Conservation (phyloP, 1,140 invertebrate species). For the Whitmania pigra region DNA sequence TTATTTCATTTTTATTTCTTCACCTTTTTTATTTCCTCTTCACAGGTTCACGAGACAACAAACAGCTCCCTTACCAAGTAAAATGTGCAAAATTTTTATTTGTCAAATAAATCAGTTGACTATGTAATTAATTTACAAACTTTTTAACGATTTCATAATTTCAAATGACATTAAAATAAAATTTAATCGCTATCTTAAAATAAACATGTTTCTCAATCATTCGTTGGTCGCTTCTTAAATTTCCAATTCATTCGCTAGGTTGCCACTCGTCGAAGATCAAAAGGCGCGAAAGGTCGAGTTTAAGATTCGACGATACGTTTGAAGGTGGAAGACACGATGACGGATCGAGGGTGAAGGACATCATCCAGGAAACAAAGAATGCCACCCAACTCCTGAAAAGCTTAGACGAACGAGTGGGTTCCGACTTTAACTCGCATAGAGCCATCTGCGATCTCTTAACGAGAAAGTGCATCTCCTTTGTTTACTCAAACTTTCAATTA, state of each 20-base stretch:
- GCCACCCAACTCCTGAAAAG: too few species aligned
- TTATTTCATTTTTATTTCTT: neutral
- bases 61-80: neutral
- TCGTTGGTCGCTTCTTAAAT: neutral
- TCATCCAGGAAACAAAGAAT: too few species aligned
- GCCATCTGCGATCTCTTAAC: too few species aligned
- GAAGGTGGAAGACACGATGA: too few species aligned
- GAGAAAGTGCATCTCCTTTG: too few species aligned
- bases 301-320: too few species aligned
- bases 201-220: neutral
- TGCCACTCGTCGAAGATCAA: too few species aligned
- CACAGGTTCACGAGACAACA: neutral
- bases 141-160: neutral
- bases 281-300: too few species aligned
- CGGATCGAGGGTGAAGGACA: too few species aligned
- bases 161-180: neutral
- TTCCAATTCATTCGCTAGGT: neutral
- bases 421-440: too few species aligned
- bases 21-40: neutral
- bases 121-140: neutral
- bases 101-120: neutral
- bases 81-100: neutral
- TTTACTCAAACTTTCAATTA: too few species aligned
- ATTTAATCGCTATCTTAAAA: neutral
- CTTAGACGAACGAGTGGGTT: too few species aligned